A percentile compares a stretch with the other conserved stretches of the same genome.
Conservation (phyloP, 2,113 vertebrate species). For the Pitta sordida region DNA sequence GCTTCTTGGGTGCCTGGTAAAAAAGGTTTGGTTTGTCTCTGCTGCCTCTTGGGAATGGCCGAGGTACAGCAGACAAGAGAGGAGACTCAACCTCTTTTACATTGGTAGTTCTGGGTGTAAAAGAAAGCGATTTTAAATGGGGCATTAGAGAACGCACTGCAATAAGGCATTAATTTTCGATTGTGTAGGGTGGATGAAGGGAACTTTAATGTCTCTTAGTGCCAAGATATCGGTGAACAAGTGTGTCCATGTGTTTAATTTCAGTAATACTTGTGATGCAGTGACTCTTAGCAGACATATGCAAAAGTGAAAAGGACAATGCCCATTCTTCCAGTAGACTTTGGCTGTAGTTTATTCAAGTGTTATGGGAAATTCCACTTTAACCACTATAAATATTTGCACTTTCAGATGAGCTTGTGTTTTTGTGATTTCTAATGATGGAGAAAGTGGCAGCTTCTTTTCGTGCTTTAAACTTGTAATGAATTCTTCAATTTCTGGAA, state of each 20-base stretch:
- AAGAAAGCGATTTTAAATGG: neutral
- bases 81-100: neutral
- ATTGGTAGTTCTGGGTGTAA: neutral
- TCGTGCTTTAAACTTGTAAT: neutral
- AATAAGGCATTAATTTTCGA: neutral
- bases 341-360: neutral
- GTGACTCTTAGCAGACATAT: neutral
- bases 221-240: neutral
- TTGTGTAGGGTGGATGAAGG: neutral
- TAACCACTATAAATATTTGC: neutral
- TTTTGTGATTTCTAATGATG: neutral
- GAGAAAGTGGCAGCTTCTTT: neutral
- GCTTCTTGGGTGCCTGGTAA: neutral
- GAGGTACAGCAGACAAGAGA: neutral
- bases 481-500: neutral
- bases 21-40: neutral
- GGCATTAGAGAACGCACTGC: neutral
- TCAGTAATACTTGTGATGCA: neutral
- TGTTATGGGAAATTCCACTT: neutral
- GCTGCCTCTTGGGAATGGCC: neutral
- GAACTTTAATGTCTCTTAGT: neutral
- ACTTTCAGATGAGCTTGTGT: neutral
- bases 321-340: neutral
- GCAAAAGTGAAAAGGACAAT: neutral
- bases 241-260: neutral